Base-by-base conservation (phyloP, 2,888 invertebrate genomes). In the Prostheceraeus crozeri region DNA sequence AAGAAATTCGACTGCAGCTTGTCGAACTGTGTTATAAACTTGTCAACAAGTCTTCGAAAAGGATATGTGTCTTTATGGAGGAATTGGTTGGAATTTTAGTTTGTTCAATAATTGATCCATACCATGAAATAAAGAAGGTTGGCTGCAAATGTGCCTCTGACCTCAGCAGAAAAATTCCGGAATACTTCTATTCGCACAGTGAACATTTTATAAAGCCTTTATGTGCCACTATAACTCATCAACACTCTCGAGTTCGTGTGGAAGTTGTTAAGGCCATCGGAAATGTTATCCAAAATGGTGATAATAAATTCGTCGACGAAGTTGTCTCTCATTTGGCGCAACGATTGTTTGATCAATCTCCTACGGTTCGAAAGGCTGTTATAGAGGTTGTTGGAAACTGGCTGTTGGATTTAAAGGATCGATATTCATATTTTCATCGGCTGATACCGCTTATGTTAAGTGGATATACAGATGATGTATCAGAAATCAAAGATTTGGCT, bases 371-470 rank as follows among this genome's bases (percentile, higher is more conserved):
- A 46, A 76, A 73, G 65, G 85, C 86, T 66, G 85, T 89, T 2
- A 84, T 85, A 0, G 77, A 82, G 67, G 84, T 86, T 67, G 84
- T 87, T 1, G 85, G 86, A 1, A 78, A 80, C 45, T 86, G 89
- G 86, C 79, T 89, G 72, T 72, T 86, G 25, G 81, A 83, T 57
- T 82, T 89, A 59, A 81, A 81, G 55, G 90, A 93, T 73, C 80
- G 91, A 66, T 93, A 93, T 72, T 90, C 90, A 0, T 89, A 84
- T 77, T 89, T 87, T 80, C 84, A 85, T 72, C 84, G 85, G 66
- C 81, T 91, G 68, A 80, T 93, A 65, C 91, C 93, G 0, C 76
- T 91, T 10, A 77, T 90, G 2, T 76, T 93, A 31, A 87, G 89
- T 40, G 85, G 89, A 61, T 77, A 89, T 1, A 84, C 85, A 67